Percentiles rank a stretch among this genome's conserved stretches.
These are phyloP conservation scores for Aurelia sp. DNA, from an alignment of 30 jellyfish, hydroid and myxozoan genomes.

Conservation along the genomic window DNA sequence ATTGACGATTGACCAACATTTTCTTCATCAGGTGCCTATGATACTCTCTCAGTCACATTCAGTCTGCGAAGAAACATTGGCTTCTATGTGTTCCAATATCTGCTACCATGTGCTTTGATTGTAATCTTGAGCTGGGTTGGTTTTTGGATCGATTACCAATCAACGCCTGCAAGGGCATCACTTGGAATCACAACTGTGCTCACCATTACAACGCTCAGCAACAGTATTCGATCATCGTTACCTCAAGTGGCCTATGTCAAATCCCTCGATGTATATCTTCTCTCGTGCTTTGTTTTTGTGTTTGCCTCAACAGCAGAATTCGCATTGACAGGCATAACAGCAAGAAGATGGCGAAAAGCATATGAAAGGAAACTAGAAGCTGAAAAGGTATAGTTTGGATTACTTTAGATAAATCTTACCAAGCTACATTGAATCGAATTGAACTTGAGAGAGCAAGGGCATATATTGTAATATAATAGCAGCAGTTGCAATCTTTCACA, in stretches of 20 bases:
- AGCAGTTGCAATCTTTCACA: too few relatives aligned
- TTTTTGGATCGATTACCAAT: slow-evolving; percentile 86
- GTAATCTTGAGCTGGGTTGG: slow-evolving; percentile 90
- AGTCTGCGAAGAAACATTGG: slow-evolving; percentile 31
- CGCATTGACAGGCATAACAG: slow-evolving; percentile 83
- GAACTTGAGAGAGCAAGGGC: too few relatives aligned
- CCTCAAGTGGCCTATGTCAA: slow-evolving; percentile 68
- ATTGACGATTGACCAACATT: too few relatives aligned
- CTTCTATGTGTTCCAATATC: slow-evolving; percentile 44
- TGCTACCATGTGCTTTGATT: slow-evolving; percentile 74
- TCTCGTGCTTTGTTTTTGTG: slow-evolving; percentile 74
- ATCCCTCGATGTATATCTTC: slow-evolving; percentile 71
- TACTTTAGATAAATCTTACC: too few relatives aligned
- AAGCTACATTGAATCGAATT: too few relatives aligned
- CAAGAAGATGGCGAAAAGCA: slow-evolving; percentile 47
- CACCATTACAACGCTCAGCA: slow-evolving; percentile 76
- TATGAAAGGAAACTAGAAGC: too few relatives aligned
- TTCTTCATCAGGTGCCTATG: slow-evolving; percentile 45
- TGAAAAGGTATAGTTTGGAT: too few relatives aligned
- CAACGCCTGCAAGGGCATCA: slow-evolving; percentile 90
- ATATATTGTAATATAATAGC: too few relatives aligned
- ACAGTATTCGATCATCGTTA: slow-evolving; percentile 65
- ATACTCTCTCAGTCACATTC: slow-evolving; percentile 34
- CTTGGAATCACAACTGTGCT: slow-evolving; percentile 89
- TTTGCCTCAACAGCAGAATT: slow-evolving; percentile 83